Conservation (phyloP, 2,113 vertebrate species). For the Perca schrenkii region DNA sequence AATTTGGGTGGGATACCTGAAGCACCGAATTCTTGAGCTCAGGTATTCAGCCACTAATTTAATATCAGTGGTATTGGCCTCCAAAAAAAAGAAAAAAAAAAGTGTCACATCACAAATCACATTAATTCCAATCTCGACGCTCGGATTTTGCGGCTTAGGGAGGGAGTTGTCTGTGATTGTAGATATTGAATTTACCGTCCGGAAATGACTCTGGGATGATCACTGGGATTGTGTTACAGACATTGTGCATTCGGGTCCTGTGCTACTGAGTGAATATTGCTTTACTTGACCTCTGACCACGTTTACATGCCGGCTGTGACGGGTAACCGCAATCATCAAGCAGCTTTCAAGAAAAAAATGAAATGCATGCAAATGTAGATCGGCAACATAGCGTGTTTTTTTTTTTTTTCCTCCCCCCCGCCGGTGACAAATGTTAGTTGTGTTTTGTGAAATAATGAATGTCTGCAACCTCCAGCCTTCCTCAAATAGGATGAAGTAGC, state of each 20-base stretch:
- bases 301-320: neutral
- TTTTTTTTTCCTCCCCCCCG: neutral
- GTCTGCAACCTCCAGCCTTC: conserved; percentile 47
- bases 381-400: neutral
- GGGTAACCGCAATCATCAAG: neutral
- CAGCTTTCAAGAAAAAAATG: conserved; percentile 9
- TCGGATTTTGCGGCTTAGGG: conserved; percentile 40
- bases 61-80: conserved; percentile 45
- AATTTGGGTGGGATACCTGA: conserved; percentile 37
- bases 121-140: conserved; percentile 52
- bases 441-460: conserved; percentile 49
- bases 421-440: conserved; percentile 38
- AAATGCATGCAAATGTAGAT: neutral
- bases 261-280: neutral
- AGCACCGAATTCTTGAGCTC: conserved; percentile 36
- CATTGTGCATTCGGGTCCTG: neutral
- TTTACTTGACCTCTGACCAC: conserved; percentile 19
- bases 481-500: conserved; percentile 39
- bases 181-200: conserved; percentile 29
- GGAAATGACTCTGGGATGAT: conserved; percentile 3
- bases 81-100: neutral
- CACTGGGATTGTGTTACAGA: neutral
- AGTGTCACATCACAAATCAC: conserved; percentile 46
- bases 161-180: conserved; percentile 34
- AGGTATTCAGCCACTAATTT: conserved; percentile 63